Base-by-base conservation (phyloP, 2,797 vertebrate genomes). In the Acomys russatus region DNA sequence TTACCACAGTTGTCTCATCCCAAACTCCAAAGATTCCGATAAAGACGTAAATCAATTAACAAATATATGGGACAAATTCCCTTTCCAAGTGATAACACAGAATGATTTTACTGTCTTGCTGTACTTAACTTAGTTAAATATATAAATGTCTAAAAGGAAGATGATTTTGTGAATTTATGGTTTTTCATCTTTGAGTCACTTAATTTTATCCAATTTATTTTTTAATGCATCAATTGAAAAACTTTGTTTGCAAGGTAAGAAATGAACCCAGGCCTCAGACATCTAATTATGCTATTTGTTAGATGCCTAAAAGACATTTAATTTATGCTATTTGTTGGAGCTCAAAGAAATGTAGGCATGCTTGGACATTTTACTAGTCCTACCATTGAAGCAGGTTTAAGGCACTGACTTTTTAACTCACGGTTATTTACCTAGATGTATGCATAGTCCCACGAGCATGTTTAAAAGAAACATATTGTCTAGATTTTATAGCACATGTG, bases 161-260 rank as follows among this genome's bases (percentile, higher is more conserved):
- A 12, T 12, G 78, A 66, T 20, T 56, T 38, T 28, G 5, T 74
- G 15, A 86, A 82, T 44, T 94, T 49, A 80, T 90, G 44, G 78
- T 74, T 90, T 94, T 38, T 95, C 54, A 38, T 63, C 54, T 93
- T 73, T 77, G 64, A 76, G 49, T 76, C 82, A 77, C 54, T 91
- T 77, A 83, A 78, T 59, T 54, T 84, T 54, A 59, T 70, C 91
- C 77, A 63, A 64, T 91, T 91, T 80, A 92, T 85, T 96, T 44
- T 85, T 94, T 68, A 90, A 92, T 30, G 76, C 4, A 61, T 68
- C 90, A 71, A 82, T 3, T 76, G 51, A 83, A 79, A 95, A 84
- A 6, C 18, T 77, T 77, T 49, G 38, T 63, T 30, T 63, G 44
- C 4, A 77, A 49, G 82, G 83, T 35, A 88, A 59, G 14, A 90